A percentile compares a stretch with the other conserved stretches of the same genome.
These are phyloP conservation scores for Limnothrissa miodon DNA, from an alignment of 2,113 vertebrate genomes.

Conservation along the genomic window DNA sequence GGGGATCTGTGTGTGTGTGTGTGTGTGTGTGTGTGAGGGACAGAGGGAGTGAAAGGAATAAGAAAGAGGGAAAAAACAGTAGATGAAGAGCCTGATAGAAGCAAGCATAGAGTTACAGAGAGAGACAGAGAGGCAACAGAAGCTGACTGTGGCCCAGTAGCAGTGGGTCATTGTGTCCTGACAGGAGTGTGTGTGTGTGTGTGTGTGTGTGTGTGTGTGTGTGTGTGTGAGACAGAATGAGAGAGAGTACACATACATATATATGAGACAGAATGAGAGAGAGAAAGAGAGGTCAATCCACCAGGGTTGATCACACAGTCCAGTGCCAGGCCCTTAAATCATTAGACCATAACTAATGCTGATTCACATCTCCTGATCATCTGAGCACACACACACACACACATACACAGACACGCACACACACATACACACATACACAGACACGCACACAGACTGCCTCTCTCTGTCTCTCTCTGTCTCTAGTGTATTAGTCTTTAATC, in stretches of 20 bases:
- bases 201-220: conserved; percentile 24
- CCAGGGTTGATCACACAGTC: conserved; percentile 41
- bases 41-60: background rate
- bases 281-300: conserved; percentile 51
- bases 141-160: conserved; percentile 6
- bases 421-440: background rate
- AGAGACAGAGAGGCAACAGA: conserved; percentile 1
- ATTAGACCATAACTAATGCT: conserved; percentile 14
- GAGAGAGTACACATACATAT: too few relatives aligned
- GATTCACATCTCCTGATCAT: background rate
- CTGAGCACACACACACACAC: background rate
- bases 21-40: conserved; percentile 12
- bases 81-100: background rate
- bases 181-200: conserved; percentile 17
- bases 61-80: background rate
- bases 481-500: background rate
- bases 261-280: too few relatives aligned
- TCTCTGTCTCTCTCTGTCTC: background rate
- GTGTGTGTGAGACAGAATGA: background rate
- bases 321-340: background rate
- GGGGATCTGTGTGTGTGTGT: background rate
- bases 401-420: background rate
- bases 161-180: background rate
- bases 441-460: background rate
- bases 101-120: conserved; percentile 3